phyloP scores from a whole-genome alignment of 92 coral and sea anemone genomes.

The Epizoanthus stellaris region DNA sequence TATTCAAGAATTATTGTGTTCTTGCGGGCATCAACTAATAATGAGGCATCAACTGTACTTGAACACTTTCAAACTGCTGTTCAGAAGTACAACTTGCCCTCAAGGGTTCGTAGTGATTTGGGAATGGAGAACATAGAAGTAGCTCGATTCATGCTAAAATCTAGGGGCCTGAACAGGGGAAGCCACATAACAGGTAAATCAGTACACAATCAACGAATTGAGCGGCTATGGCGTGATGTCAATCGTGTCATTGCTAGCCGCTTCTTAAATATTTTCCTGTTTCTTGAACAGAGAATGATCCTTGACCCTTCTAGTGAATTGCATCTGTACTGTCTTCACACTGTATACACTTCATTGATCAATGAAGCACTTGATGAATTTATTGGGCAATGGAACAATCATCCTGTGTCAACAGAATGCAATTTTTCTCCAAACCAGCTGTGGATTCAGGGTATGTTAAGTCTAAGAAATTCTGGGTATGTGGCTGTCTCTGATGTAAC shows the following conservation, averaged over 20 bases:
- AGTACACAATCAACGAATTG: constrained; percentile 50
- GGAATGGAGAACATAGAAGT: constrained; percentile 50
- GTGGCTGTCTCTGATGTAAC: too few relatives aligned
- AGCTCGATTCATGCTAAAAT: constrained; percentile 47
- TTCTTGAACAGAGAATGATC: constrained; percentile 45
- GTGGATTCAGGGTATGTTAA: constrained; percentile 53
- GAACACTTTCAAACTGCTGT: constrained; percentile 35
- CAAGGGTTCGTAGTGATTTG: constrained; percentile 52
- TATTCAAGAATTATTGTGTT: constrained; percentile 37
- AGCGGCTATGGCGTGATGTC: constrained; percentile 50
- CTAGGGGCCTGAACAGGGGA: constrained; percentile 61
- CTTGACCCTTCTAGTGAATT: constrained; percentile 47
- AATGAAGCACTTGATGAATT: constrained; percentile 56
- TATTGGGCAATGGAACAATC: constrained; percentile 20
- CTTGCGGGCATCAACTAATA: constrained; percentile 40
- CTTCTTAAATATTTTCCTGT: constrained; percentile 49
- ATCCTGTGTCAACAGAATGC: constrained; percentile 38
- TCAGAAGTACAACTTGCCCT: constrained; percentile 46
- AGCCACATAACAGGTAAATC: constrained; percentile 58
- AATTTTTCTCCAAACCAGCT: constrained; percentile 50
- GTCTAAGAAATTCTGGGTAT: constrained; percentile 15
- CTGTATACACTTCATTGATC: constrained; percentile 39
- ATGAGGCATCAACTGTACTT: constrained; percentile 52
- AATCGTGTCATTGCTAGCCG: constrained; percentile 9
- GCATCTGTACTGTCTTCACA: constrained; percentile 55